Evolutionary conservation across 23 tunicate genomes (phyloP).

Genomic region (Clavelina lepadiformis): DNA sequence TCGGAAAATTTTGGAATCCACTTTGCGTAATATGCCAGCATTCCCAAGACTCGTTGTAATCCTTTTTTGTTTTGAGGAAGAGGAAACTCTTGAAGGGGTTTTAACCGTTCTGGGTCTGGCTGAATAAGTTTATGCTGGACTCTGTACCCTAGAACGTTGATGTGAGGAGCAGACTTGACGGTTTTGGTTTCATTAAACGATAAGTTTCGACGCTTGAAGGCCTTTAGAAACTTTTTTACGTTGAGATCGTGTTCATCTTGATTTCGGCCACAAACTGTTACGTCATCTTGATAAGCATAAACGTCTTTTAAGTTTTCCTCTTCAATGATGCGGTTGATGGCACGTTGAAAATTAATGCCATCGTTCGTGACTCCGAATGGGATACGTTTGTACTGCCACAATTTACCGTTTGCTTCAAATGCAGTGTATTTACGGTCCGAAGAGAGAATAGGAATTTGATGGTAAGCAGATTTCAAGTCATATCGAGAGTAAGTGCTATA

Average conservation of each 20-base stretch:
- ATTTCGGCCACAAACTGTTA: conserved; percentile 13
- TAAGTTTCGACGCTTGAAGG: background rate
- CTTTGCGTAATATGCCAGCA: conserved; percentile 4
- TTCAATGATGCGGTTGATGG: background rate
- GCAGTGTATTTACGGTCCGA: conserved; percentile 2
- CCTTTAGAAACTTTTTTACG: conserved; percentile 17
- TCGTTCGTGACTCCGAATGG: conserved; percentile 29
- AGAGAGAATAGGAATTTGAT: conserved; percentile 3
- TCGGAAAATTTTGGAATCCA: conserved; percentile 15
- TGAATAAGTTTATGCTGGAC: background rate
- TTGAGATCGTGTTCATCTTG: conserved; percentile 36
- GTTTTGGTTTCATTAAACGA: conserved; percentile 13
- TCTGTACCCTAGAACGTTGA: conserved; percentile 16
- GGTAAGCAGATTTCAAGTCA: conserved; percentile 25
- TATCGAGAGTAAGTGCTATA: background rate
- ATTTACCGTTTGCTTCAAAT: conserved; percentile 14
- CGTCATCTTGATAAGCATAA: conserved; percentile 28
- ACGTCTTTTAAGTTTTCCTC: background rate
- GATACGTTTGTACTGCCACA: conserved; percentile 17
- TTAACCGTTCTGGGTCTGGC: conserved; percentile 21
- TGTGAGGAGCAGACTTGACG: background rate
- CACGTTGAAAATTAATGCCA: conserved; percentile 16
- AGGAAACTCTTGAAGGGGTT: conserved; percentile 6
- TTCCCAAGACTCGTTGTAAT: conserved; percentile 8
- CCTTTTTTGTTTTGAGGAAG: background rate